Conservation (phyloP, 2,797 vertebrate genomes). For the Semaprochilodus insignis region DNA sequence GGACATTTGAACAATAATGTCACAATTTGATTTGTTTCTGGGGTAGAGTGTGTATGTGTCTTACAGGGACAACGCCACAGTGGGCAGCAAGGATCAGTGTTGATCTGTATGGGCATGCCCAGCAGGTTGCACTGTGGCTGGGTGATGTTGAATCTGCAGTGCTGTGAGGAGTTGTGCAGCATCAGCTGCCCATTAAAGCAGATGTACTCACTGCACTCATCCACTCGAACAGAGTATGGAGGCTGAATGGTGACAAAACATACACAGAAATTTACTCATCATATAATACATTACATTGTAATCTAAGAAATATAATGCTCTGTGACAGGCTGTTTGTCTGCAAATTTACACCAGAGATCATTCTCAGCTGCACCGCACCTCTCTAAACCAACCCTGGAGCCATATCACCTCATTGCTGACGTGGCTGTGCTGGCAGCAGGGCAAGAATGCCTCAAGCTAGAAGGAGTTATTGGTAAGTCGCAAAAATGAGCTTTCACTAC, state of each 20-base stretch:
- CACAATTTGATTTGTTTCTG: conserved; percentile 54
- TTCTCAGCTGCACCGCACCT: background rate
- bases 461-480: conserved; percentile 8
- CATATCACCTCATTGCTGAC: conserved; percentile 8
- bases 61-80: conserved; percentile 97
- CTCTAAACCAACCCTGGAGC: background rate
- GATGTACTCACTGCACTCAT: conserved; percentile 93
- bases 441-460: conserved; percentile 36
- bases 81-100: conserved; percentile 92
- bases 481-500: conserved; percentile 12
- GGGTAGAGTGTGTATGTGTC: conserved; percentile 52
- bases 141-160: conserved; percentile 88
- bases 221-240: conserved; percentile 88
- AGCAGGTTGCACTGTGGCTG: conserved; percentile 93
- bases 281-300: background rate
- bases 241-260: conserved; percentile 76
- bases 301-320: background rate
- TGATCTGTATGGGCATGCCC: conserved; percentile 92
- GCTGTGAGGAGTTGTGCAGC: conserved; percentile 91
- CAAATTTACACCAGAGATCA: background rate
- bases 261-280: background rate
- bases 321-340: background rate
- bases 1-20: background rate
- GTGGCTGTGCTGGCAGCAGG: conserved; percentile 20
- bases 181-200: conserved; percentile 91